Evolutionary conservation across 1,140 invertebrate species (phyloP), one percentile per base, ranked within the genome.

Genomic region (Matsumurasca onukii): DNA sequence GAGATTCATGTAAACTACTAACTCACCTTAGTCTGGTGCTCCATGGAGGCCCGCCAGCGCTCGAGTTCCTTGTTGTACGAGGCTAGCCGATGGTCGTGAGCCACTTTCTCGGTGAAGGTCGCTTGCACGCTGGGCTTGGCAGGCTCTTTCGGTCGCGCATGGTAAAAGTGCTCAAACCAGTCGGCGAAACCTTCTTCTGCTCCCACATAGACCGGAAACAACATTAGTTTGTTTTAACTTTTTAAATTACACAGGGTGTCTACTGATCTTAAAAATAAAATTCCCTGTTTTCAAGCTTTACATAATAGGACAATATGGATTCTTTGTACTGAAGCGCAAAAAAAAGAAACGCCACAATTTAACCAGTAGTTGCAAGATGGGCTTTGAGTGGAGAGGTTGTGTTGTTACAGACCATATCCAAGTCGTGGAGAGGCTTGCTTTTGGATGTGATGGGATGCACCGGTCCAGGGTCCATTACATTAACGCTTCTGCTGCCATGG

Each of bases 401-500:
- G n/a, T n/a, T n/a, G n/a, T n/a, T n/a, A n/a, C n/a, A n/a, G n/a
- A 82, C 91, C 75, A 84, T 85, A 78, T 98, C 96, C 61, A 97
- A 81, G 76, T 95, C 90, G 80, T 97, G 94, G 20, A 98, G 80
- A 25, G 86, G 85, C 76, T 86, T 89, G 22, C 88, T 88, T 75
- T 97, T 88, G n/a, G n/a, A 68, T 94, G 83, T 24, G 88, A 80
- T 0, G 92, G 90, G 31, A 95, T 95, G 88, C 98, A 96, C n/a
- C 95, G 95, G 82, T 99, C 95, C 73, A 98, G 80, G 72, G 87
- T 85, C n/a, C 15, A 87, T 86, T 0, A 95, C 87, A 61, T 92
- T 82, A 66, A 85, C 81, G 55, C 85, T 79, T 1, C 80, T 80
- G 30, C 83, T 85, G 15, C 75, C 69, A 75, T 88, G 88, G 0